phyloP scores from a whole-genome alignment of 35 echinoderm and acorn worm species.

The Ophiothrix spiculata region DNA sequence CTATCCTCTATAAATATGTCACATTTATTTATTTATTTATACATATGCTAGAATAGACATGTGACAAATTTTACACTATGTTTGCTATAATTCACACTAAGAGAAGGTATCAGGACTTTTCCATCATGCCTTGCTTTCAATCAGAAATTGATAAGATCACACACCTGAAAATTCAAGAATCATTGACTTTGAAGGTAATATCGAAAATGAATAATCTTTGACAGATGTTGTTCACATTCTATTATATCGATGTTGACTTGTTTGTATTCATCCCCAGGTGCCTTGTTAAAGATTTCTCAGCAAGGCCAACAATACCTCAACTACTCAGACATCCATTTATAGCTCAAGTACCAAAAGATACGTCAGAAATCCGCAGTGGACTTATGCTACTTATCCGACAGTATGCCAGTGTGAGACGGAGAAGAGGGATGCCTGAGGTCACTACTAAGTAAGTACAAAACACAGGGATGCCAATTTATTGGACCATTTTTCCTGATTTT shows the following conservation, averaged over 20 bases:
- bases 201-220: not conserved
- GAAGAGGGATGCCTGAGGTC: slow-evolving; percentile 15
- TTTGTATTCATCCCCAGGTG: slow-evolving; percentile 14
- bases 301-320: not conserved
- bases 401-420: not conserved
- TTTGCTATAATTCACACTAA: too few species aligned
- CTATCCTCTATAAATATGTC: too few species aligned
- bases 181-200: not conserved
- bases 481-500: too few species aligned
- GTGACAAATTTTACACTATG: too few species aligned
- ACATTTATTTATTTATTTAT: too few species aligned
- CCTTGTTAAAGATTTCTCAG: slow-evolving; percentile 27
- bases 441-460: slow-evolving; percentile 48
- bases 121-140: too few species aligned
- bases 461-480: too few species aligned
- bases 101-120: too few species aligned
- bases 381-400: not conserved
- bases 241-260: not conserved
- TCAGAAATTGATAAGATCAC: too few species aligned
- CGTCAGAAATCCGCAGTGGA: not conserved
- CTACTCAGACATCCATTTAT: slow-evolving; percentile 29
- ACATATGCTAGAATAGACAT: too few species aligned
- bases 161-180: too few species aligned
- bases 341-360: not conserved
- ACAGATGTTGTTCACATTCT: not conserved